Conservation (phyloP, 37 sponge, comb jelly and placozoan species). For the Spongilla lacustris region DNA sequence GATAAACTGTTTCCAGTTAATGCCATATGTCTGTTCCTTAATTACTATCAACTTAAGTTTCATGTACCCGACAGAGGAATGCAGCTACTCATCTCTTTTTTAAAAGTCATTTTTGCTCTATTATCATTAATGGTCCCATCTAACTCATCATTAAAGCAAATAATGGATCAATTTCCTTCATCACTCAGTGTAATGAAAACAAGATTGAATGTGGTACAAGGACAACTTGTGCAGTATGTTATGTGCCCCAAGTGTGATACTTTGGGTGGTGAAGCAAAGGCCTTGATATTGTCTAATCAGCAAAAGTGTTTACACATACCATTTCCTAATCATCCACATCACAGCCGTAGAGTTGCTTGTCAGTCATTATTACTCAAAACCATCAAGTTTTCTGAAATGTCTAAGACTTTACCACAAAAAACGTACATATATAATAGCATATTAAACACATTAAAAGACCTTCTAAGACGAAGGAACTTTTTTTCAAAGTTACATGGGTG, state of each 20-base stretch:
- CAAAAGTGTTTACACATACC: constrained; percentile 26
- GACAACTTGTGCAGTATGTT: background rate
- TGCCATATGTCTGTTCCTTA: background rate
- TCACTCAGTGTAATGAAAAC: background rate
- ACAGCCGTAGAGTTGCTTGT: background rate
- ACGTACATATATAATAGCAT: constrained; percentile 31
- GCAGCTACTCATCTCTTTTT: background rate
- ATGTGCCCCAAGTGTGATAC: background rate
- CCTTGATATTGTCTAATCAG: background rate
- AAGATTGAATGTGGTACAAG: background rate
- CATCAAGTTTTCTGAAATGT: background rate
- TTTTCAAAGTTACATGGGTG: background rate
- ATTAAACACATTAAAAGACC: constrained; percentile 3
- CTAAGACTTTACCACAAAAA: background rate
- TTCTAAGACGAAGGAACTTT: background rate
- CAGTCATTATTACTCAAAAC: constrained; percentile 19
- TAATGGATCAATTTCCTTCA: background rate
- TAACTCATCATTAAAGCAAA: background rate
- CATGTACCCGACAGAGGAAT: background rate
- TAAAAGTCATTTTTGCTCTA: background rate
- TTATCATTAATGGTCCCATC: background rate
- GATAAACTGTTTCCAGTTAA: background rate
- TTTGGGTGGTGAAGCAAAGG: background rate
- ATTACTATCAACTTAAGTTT: background rate
- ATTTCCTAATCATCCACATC: constrained; percentile 59